Percentiles rank a stretch among this genome's conserved stretches.
phyloP scores from a whole-genome alignment of 2,888 invertebrate species.

The Hydraecia micacea region DNA sequence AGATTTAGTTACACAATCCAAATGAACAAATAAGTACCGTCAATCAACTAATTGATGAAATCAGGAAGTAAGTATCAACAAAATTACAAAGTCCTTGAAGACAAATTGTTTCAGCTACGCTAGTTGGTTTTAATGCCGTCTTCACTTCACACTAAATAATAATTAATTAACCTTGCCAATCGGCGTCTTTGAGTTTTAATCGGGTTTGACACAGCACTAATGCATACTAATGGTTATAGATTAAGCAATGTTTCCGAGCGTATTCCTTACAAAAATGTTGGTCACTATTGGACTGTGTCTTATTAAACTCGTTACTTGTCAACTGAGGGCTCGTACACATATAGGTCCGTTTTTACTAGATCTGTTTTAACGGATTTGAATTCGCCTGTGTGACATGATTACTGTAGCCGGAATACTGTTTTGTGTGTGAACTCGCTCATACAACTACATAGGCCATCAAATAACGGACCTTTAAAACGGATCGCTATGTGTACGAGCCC shows the following conservation, averaged over 20 bases:
- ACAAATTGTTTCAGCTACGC: constrained; percentile 54
- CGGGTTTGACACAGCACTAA: constrained; percentile 50
- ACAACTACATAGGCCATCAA: too few species aligned
- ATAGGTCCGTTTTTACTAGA: too few species aligned
- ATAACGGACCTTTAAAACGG: too few species aligned
- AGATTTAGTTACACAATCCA: constrained; percentile 4
- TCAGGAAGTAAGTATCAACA: constrained; percentile 29
- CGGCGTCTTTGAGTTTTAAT: constrained; percentile 61
- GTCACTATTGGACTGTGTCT: constrained; percentile 16
- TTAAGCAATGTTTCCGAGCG: constrained; percentile 25
- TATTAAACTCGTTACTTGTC: background rate
- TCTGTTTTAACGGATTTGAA: too few species aligned
- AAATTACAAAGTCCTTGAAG: constrained; percentile 60
- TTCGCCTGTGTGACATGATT: too few species aligned
- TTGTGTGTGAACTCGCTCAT: too few species aligned
- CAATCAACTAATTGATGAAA: constrained; percentile 15
- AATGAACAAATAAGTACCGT: background rate
- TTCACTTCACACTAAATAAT: constrained; percentile 51
- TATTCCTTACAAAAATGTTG: background rate
- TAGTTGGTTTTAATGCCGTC: constrained; percentile 44
- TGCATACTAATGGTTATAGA: constrained; percentile 28
- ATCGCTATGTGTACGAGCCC: too few species aligned
- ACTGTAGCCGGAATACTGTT: too few species aligned
- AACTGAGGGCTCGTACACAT: too few species aligned
- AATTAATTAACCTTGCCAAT: constrained; percentile 54